Conservation (phyloP, 2,797 vertebrate species). For the Pyrocephalus nanus region DNA sequence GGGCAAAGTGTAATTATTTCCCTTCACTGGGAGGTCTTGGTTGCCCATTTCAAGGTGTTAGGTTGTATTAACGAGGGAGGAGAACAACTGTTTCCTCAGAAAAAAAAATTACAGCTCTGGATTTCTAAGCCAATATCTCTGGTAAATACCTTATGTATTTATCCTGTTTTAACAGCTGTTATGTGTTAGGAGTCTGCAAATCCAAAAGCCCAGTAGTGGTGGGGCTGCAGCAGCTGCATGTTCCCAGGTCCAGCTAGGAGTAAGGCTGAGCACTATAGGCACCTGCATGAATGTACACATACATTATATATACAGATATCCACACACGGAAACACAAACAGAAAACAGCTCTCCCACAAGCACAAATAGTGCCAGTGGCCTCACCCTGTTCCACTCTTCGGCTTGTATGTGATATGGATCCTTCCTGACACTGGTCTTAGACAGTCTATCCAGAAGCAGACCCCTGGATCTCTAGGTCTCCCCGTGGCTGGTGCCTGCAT, state of each 20-base stretch:
- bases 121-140: background rate
- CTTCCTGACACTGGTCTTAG: background rate
- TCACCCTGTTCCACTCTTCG: background rate
- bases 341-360: background rate
- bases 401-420: background rate
- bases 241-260: background rate
- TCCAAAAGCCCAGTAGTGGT: background rate
- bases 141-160: background rate
- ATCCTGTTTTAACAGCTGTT: background rate
- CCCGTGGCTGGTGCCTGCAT: background rate
- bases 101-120: background rate
- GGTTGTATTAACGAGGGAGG: background rate
- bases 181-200: background rate
- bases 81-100: background rate
- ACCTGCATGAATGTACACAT: background rate
- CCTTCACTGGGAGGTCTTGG: background rate
- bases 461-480: background rate
- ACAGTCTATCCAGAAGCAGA: background rate
- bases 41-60: background rate
- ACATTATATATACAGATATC: background rate
- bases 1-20: background rate
- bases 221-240: background rate
- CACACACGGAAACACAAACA: background rate
- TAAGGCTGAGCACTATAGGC: background rate
- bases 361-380: background rate